Evolutionary conservation across 1,140 invertebrate genomes (phyloP), one percentile per base, ranked within the genome.

Genomic region (Lepidostoma basale): DNA sequence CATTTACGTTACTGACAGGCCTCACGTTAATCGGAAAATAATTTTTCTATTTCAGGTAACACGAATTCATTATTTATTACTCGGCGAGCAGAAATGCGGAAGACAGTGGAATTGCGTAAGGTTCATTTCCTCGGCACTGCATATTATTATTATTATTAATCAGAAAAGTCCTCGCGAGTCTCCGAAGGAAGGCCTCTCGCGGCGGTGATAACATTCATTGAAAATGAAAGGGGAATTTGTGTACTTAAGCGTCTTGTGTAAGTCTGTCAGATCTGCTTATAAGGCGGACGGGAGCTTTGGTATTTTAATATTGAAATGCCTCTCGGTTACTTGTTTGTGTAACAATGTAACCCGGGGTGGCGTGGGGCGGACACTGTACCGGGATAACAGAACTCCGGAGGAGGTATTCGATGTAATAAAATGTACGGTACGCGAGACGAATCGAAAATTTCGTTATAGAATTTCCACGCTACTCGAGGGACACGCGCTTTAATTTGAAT

Each of bases 221-320:
- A 54, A 62, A 60, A 22, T 58, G 59, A 52, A 42, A 49, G 22
- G 62, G 30, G 64, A 71, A 71, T 71, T 67, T 59, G 14, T 33
- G 49, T 63, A 63, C 69, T 62, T 64, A 67, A 65, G 49, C 60
- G 56, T 65, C 52, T 66, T 49, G 58, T 72, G 59, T 66, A 68
- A 66, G 60, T 68, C 62, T 71, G 69, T 71, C 69, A 67, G 59
- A 62, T 54, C 63, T 30, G 52, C 49, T 67, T 45, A 64, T 49
- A 49, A 62, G 42, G 58, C 60, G 49, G 62, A 40, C 14, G 33
- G 64, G 23, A 49, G 52, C 70, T 72, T 72, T 68, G 70, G 70
- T 72, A 72, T 72, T 72, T 72, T 72, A 72, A 72, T 72, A 72
- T 72, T 72, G 70, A 72, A 72, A 72, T 72, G 66, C 70, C 66